These are phyloP conservation scores for Plusia festucae DNA, from an alignment of 2,888 invertebrate species.

Conservation along the genomic window DNA sequence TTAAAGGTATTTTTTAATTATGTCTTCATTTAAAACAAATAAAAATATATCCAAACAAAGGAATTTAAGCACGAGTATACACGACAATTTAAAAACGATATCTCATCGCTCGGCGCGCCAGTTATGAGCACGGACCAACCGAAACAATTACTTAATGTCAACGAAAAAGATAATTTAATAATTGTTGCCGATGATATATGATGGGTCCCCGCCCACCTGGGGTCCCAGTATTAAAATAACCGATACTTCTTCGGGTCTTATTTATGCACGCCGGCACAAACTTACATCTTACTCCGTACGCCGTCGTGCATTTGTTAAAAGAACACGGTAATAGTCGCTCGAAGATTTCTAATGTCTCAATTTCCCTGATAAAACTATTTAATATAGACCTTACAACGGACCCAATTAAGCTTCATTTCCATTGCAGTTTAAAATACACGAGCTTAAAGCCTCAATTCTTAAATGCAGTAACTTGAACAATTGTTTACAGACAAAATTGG, in stretches of 20 bases:
- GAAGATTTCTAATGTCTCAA: conserved; percentile 89
- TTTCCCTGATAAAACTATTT: conserved; percentile 66
- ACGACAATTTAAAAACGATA: conserved; percentile 80
- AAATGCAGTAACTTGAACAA: conserved; percentile 67
- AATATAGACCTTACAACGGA: conserved; percentile 64
- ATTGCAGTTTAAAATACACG: conserved; percentile 70
- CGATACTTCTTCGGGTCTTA: conserved; percentile 82
- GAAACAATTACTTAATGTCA: conserved; percentile 89
- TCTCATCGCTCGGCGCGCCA: conserved; percentile 76
- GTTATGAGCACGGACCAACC: conserved; percentile 75
- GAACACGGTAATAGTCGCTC: conserved; percentile 87
- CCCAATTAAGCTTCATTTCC: conserved; percentile 59
- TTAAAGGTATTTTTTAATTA: conserved; percentile 46
- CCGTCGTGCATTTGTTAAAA: conserved; percentile 87
- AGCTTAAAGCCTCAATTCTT: conserved; percentile 57
- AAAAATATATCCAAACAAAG: conserved; percentile 69
- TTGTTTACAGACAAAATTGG: conserved; percentile 59
- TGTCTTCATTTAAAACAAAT: conserved; percentile 58
- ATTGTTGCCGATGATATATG: conserved; percentile 87
- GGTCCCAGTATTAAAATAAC: conserved; percentile 84
- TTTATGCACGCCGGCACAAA: conserved; percentile 85
- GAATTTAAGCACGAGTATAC: conserved; percentile 73
- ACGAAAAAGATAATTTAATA: conserved; percentile 89
- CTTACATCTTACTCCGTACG: conserved; percentile 86
- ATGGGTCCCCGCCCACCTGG: conserved; percentile 85